Conservation (phyloP, 2,888 invertebrate genomes). For the Pimpla rufipes region DNA sequence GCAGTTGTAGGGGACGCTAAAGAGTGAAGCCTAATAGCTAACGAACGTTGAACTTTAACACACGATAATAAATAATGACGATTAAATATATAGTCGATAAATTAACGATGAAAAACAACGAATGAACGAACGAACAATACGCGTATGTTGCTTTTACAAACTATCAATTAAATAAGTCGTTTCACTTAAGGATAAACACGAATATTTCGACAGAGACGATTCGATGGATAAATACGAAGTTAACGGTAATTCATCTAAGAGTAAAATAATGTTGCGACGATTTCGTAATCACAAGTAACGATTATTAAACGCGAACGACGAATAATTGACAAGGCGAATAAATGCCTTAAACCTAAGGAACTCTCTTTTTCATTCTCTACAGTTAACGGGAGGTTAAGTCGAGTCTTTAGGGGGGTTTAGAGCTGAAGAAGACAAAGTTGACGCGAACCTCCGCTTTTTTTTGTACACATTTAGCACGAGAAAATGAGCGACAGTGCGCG, state of each 20-base stretch:
- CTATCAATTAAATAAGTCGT: slow-evolving; percentile 46
- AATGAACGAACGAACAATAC: slow-evolving; percentile 36
- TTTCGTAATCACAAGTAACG: slow-evolving; percentile 49
- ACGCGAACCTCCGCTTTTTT: slow-evolving; percentile 37
- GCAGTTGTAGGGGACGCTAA: slow-evolving; percentile 30
- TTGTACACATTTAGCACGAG: slow-evolving; percentile 38
- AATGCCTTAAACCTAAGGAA: slow-evolving; percentile 71
- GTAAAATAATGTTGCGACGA: slow-evolving; percentile 53
- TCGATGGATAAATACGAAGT: slow-evolving; percentile 53
- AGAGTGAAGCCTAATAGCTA: slow-evolving; percentile 52
- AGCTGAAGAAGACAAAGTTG: slow-evolving; percentile 18
- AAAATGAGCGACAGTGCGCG: slow-evolving; percentile 31
- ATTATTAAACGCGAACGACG: slow-evolving; percentile 59
- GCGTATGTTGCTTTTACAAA: slow-evolving; percentile 30
- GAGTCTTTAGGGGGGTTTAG: not conserved
- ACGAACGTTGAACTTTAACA: slow-evolving; percentile 57
- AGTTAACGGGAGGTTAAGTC: slow-evolving; percentile 24
- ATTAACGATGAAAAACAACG: slow-evolving; percentile 55
- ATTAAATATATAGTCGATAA: slow-evolving; percentile 52
- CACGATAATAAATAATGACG: slow-evolving; percentile 74
- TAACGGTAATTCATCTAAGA: slow-evolving; percentile 56
- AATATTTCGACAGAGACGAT: slow-evolving; percentile 23
- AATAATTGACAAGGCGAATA: slow-evolving; percentile 63
- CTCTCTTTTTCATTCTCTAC: slow-evolving; percentile 47
- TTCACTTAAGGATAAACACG: slow-evolving; percentile 39